Base-by-base conservation (phyloP, 2,113 vertebrate genomes). In the Corydoras maculifer region DNA sequence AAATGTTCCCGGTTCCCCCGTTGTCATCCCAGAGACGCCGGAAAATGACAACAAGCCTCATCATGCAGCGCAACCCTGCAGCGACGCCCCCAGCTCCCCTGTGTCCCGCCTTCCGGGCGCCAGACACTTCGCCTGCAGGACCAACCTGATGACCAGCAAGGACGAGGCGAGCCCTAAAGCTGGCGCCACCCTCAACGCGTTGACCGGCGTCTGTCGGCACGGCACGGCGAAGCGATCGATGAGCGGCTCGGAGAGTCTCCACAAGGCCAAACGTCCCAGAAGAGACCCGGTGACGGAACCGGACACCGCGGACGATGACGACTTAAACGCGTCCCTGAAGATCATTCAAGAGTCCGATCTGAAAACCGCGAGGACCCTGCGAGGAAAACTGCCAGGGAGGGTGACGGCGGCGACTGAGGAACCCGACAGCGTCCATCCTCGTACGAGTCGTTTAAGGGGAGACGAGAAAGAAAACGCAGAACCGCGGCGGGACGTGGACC, bases 1-100 rank as follows among this genome's bases (percentile, higher is more conserved):
- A 54, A 86, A 86, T 70, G 4, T 81, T 3, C 78, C 81, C 8
- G 58, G 75, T 8, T 87, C 85, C 0, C 65, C 79, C 0, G 9
- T 79, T 2, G 75, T 77, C 62, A 82, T 91, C 8, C 88, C 87
- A 8, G 90, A 92, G 75, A 91, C 89, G 0, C 89, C 88, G 2
- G 84, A 64, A 13, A 88, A 85, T 82, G 84, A 88, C 62, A 80
- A 84, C n/a, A 75, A 73, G 25, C 60, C 5, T 4, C 51, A 57
- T 51, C 3, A 72, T 6, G 11, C 3, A 5, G 2, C 0, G 9
- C 48, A 5, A 30, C 6, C 66, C 14, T 54, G 14, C 11, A 73
- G 65, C n/a, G 11, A 73, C 0, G 15, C 10, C 8, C 66, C 80
- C 0, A 18, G 71, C 48, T 88, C 89, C 18, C 84, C 86, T 7